Conservation (phyloP, 2,888 invertebrate species). For the Diploptera punctata region DNA sequence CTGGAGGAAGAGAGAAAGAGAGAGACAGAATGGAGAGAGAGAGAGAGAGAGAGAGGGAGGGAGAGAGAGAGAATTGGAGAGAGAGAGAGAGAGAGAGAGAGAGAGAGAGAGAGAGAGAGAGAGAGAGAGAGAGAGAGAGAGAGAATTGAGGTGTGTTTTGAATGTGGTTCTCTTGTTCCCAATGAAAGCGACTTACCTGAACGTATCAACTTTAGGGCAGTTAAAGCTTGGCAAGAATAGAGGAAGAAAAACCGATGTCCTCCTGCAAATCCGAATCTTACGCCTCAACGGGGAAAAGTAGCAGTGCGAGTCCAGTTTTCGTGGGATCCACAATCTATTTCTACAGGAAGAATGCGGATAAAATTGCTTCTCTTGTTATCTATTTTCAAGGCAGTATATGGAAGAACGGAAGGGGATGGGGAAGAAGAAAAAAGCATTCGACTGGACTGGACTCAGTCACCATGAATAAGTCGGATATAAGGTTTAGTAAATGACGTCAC, state of each 20-base stretch:
- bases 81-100: too few species aligned
- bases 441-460: background rate
- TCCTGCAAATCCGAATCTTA: slow-evolving; percentile 11
- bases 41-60: too few species aligned
- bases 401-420: too few species aligned
- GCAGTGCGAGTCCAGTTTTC: background rate
- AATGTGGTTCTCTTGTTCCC: too few species aligned
- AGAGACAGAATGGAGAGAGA: too few species aligned
- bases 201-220: background rate
- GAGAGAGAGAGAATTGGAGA: too few species aligned
- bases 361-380: slow-evolving; percentile 19
- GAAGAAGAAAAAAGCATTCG: slow-evolving; percentile 1
- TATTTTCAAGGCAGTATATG: slow-evolving; percentile 1
- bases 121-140: too few species aligned
- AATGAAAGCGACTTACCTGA: background rate
- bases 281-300: background rate
- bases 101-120: too few species aligned
- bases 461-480: slow-evolving; percentile 1
- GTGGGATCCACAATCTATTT: background rate
- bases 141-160: too few species aligned
- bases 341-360: background rate
- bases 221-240: background rate
- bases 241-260: background rate
- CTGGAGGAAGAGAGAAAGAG: too few species aligned
- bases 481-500: slow-evolving; percentile 4